A percentile compares a stretch with the other conserved stretches of the same genome.
Conservation (phyloP, 2,888 invertebrate species). For the Lasiommata megera region DNA sequence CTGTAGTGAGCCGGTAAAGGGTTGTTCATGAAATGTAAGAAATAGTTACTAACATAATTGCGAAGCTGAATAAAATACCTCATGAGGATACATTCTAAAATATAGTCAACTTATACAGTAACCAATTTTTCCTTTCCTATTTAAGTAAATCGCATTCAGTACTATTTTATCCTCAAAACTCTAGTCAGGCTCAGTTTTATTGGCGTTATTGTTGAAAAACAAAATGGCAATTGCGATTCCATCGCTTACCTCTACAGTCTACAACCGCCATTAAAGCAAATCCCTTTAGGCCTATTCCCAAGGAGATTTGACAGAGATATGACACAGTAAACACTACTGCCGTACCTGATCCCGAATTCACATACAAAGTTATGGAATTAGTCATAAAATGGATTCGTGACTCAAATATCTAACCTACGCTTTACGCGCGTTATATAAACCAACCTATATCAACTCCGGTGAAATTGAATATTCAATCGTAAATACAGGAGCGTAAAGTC, state of each 20-base stretch:
- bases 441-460: conserved; percentile 25
- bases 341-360: conserved; percentile 77
- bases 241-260: conserved; percentile 13
- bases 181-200: background rate
- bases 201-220: conserved; percentile 17
- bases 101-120: background rate
- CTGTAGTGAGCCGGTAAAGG: too few relatives aligned
- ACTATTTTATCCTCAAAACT: background rate
- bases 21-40: too few relatives aligned
- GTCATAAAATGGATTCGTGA: conserved; percentile 81
- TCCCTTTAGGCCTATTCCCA: conserved; percentile 51
- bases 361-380: conserved; percentile 82
- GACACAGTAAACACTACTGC: conserved; percentile 64
- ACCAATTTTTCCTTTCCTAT: background rate
- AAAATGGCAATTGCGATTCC: conserved; percentile 26
- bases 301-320: conserved; percentile 53
- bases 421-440: conserved; percentile 38
- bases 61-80: too few relatives aligned
- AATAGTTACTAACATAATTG: too few relatives aligned
- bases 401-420: conserved; percentile 79
- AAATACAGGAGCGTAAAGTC: fast-evolving
- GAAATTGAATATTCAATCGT: conserved; percentile 32
- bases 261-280: conserved; percentile 56
- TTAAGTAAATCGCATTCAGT: background rate
- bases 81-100: too few relatives aligned